Conservation (phyloP, 2,797 vertebrate genomes). For the Cephalopachus bancanus region DNA sequence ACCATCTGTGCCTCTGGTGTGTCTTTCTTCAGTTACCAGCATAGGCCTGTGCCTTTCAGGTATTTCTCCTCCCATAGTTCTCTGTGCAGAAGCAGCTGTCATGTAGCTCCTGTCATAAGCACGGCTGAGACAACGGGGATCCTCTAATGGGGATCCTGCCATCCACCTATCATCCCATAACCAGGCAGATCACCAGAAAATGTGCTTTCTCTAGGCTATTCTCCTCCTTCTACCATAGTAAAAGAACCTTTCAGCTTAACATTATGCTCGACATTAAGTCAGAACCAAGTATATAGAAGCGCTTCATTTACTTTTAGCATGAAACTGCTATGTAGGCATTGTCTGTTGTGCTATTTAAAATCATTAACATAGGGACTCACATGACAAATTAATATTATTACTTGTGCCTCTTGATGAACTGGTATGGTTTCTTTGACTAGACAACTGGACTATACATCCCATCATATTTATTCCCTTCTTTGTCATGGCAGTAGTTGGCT, state of each 20-base stretch:
- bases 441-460: neutral
- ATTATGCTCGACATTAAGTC: neutral
- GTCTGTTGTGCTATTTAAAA: neutral
- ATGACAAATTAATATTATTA: neutral
- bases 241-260: constrained; percentile 13
- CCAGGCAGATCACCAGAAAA: neutral
- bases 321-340: neutral
- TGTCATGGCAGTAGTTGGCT: constrained; percentile 14
- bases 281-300: neutral
- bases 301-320: neutral
- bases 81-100: neutral
- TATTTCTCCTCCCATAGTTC: neutral
- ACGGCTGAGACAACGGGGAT: neutral
- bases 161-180: neutral
- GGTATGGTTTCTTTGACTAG: neutral
- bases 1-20: neutral
- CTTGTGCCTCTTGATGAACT: neutral
- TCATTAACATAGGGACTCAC: neutral
- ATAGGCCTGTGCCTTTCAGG: neutral
- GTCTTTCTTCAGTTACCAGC: neutral
- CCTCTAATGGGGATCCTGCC: neutral
- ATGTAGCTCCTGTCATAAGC: neutral
- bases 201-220: neutral
- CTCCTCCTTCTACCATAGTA: neutral
- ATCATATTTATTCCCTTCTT: neutral